Percentiles rank a stretch among this genome's conserved stretches.
Evolutionary conservation across 2,797 vertebrate genomes (phyloP).

Genomic region (Fistularia commersonii): DNA sequence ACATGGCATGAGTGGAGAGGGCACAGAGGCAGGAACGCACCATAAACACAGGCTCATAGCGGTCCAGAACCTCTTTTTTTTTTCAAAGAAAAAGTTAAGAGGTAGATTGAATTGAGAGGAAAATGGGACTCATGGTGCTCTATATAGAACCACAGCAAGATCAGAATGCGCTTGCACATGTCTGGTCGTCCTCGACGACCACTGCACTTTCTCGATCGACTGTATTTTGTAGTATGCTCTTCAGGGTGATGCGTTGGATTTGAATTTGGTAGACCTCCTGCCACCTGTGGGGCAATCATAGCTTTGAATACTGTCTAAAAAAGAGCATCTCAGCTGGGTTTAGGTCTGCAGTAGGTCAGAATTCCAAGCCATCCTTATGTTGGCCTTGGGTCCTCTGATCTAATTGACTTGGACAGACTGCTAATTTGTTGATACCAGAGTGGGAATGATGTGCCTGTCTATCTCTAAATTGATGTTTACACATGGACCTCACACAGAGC

Average conservation of each 20-base stretch:
- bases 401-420: slow-evolving; percentile 90
- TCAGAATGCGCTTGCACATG: no score
- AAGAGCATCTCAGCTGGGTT: slow-evolving; percentile 26
- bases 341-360: slow-evolving; percentile 31
- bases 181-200: no score
- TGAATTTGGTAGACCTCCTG: slow-evolving; percentile 26
- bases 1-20: slow-evolving; percentile 49
- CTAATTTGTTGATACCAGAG: slow-evolving; percentile 90
- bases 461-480: slow-evolving; percentile 92
- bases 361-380: slow-evolving; percentile 63
- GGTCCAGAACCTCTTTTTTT: slow-evolving; percentile 29
- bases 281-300: slow-evolving; percentile 51
- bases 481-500: slow-evolving; percentile 96
- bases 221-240: not conserved
- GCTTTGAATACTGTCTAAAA: slow-evolving; percentile 17
- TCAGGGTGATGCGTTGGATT: not conserved
- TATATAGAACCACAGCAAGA: no score
- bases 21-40: slow-evolving; percentile 40
- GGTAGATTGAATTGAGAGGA: slow-evolving; percentile 15
- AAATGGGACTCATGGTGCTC: slow-evolving; percentile 3
- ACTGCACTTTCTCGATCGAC: no score
- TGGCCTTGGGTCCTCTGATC: slow-evolving; percentile 69
- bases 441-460: slow-evolving; percentile 89
- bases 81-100: slow-evolving; percentile 15
- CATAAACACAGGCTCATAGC: slow-evolving; percentile 31